These are phyloP conservation scores for Stenopsyche tienmushanensis DNA, from an alignment of 1,140 invertebrate genomes.

Conservation along the genomic window DNA sequence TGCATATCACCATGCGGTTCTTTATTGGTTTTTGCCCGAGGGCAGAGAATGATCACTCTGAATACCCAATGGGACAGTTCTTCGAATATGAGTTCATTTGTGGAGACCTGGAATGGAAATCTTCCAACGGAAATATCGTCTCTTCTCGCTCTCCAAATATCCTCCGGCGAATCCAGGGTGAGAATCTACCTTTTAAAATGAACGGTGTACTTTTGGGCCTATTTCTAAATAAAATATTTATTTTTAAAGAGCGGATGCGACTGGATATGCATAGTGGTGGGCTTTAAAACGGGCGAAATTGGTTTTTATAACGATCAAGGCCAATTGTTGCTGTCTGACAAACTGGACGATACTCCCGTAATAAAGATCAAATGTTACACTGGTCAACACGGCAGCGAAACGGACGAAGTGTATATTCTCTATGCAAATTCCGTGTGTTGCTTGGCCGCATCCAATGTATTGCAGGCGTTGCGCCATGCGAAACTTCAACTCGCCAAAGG, in stretches of 20 bases:
- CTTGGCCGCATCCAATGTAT: constrained; percentile 80
- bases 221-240: constrained; percentile 7
- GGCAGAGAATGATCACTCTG: constrained; percentile 65
- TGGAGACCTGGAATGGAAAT: constrained; percentile 58
- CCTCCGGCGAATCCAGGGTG: constrained; percentile 51
- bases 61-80: constrained; percentile 64
- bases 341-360: constrained; percentile 81
- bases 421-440: constrained; percentile 77
- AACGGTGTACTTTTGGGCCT: background rate
- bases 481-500: constrained; percentile 81
- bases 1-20: constrained; percentile 75
- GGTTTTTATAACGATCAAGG: constrained; percentile 89
- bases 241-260: constrained; percentile 69
- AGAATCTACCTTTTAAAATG: constrained; percentile 1
- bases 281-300: constrained; percentile 81
- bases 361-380: constrained; percentile 81
- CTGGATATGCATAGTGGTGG: constrained; percentile 90
- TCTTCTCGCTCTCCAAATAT: constrained; percentile 55
- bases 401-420: constrained; percentile 83
- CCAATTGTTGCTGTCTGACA: constrained; percentile 77
- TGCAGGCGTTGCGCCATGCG: constrained; percentile 76
- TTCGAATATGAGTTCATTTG: constrained; percentile 53
- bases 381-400: constrained; percentile 60
- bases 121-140: constrained; percentile 54
- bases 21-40: constrained; percentile 67